Base-by-base conservation (phyloP, 1,140 invertebrate species). In the Heliconius eleuchia region DNA sequence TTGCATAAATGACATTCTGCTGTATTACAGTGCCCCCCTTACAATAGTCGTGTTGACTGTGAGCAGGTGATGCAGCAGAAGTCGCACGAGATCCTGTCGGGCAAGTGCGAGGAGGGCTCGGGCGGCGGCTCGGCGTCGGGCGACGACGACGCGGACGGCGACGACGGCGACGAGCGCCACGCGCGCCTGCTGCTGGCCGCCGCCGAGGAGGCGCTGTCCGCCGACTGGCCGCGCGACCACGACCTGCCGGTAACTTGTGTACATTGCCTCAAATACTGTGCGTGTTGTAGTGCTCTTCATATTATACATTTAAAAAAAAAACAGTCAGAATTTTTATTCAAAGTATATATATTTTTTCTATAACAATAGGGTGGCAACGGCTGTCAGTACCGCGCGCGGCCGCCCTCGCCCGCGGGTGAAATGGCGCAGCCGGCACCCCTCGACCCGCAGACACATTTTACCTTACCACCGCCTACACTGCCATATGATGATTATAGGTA, bases 61-160 rank as follows among this genome's bases (percentile, higher is more conserved):
- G 85, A 94, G 37, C 85, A 94, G 89, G 93, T 95, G 75, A 94
- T 95, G 94, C 93, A 95, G 82, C 94, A 95, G 86, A 95, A 94
- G 84, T 94, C 92, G 6, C 92, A 94, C 85, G 94, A 95, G 87
- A 94, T 95, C 77, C 87, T 94, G 34, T 87, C 91, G 77, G 87
- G 88, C 73, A 93, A 94, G 82, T 93, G 91, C 81, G 86, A 79
- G 8, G 86, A 83, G 50, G 80, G n/a, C 34, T n/a, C 78, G 52
- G 83, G 73, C 8, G 83, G 42, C 75, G 89, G 72, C 84, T 55
- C 85, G 79, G 79, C 80, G 8, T 66, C 73, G 87, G 80, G n/a
- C 50, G 78, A 79, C 19, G 84, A 79, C 50, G 80, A 79, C 57
- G 86, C 81, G 37, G 80, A 80, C 57, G 84, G 46, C 19, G 82